A percentile compares a stretch with the other conserved stretches of the same genome.
Evolutionary conservation across 2,797 vertebrate genomes (phyloP).

Genomic region (Lagodon rhomboides): DNA sequence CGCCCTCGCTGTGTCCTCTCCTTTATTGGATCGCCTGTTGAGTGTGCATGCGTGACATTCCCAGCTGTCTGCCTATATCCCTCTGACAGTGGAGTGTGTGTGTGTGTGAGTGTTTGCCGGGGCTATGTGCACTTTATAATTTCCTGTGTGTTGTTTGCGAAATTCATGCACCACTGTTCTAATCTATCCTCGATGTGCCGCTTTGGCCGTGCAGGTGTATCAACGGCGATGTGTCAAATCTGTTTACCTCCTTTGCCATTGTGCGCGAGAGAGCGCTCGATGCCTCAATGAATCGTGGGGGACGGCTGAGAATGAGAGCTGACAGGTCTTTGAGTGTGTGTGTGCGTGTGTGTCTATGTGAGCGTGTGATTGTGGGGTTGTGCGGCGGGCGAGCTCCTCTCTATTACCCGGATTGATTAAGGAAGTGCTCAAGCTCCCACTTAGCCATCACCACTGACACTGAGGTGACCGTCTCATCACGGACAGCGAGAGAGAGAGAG

Average conservation of each 20-base stretch:
- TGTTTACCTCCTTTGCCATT: slow-evolving; percentile 61
- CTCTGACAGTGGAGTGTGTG: slow-evolving; percentile 42
- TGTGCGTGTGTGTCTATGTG: slow-evolving; percentile 12
- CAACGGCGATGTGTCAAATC: slow-evolving; percentile 61
- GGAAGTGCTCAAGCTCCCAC: slow-evolving; percentile 80
- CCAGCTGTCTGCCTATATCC: slow-evolving; percentile 72
- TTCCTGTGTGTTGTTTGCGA: slow-evolving; percentile 45
- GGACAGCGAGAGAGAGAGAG: slow-evolving; percentile 26
- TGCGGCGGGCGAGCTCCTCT: slow-evolving; percentile 60
- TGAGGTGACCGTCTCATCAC: slow-evolving; percentile 72
- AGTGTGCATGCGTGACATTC: slow-evolving; percentile 71
- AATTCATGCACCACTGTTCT: slow-evolving; percentile 45
- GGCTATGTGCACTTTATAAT: slow-evolving; percentile 31
- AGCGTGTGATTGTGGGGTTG: slow-evolving; percentile 6
- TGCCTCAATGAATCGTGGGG: slow-evolving; percentile 37
- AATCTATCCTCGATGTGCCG: slow-evolving; percentile 61
- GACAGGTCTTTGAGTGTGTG: slow-evolving; percentile 61
- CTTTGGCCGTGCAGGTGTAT: slow-evolving; percentile 61
- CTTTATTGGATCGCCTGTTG: slow-evolving; percentile 60
- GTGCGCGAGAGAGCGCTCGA: slow-evolving; percentile 35
- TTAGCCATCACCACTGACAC: slow-evolving; percentile 73
- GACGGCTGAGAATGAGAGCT: slow-evolving; percentile 64
- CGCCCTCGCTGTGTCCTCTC: slow-evolving; percentile 57
- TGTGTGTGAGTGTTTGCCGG: slow-evolving; percentile 16
- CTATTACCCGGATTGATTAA: slow-evolving; percentile 82